Conservation (phyloP, 2,888 invertebrate genomes). For the Caenorhabditis plicata region DNA sequence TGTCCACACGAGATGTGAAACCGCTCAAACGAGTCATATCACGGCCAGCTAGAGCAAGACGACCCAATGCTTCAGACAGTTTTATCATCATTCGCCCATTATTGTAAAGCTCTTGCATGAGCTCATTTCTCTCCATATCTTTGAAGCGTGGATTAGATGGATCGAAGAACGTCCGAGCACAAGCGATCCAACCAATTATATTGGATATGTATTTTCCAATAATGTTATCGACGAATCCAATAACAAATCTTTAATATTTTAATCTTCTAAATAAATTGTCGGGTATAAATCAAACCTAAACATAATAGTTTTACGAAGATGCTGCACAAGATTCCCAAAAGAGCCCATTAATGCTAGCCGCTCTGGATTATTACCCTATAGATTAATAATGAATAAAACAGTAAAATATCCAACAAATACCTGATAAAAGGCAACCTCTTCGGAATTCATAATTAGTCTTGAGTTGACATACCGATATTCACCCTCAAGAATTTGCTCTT, state of each 20-base stretch:
- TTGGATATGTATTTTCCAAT: constrained; percentile 94
- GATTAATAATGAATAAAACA: too few relatives aligned
- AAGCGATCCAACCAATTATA: constrained; percentile 80
- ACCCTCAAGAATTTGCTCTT: constrained; percentile 93
- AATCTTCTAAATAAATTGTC: constrained; percentile 9
- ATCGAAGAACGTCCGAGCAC: constrained; percentile 85
- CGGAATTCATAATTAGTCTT: constrained; percentile 91
- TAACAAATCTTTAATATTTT: constrained; percentile 67
- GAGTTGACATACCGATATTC: constrained; percentile 96
- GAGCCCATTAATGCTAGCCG: constrained; percentile 83
- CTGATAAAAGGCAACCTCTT: constrained; percentile 80
- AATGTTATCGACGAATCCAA: constrained; percentile 94
- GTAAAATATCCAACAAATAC: constrained; percentile 6
- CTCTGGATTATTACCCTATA: constrained; percentile 72
- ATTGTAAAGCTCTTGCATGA: constrained; percentile 89
- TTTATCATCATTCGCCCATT: constrained; percentile 94
- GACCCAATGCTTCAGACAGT: constrained; percentile 93
- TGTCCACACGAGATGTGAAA: constrained; percentile 88
- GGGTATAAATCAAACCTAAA: constrained; percentile 23
- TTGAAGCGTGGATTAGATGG: constrained; percentile 76
- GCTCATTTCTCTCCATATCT: constrained; percentile 77
- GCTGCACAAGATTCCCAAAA: constrained; percentile 78
- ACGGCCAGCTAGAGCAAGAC: constrained; percentile 87
- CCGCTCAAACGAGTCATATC: constrained; percentile 93
- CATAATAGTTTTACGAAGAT: constrained; percentile 53